A percentile compares a stretch with the other conserved stretches of the same genome.
These are phyloP conservation scores for Scomber colias DNA, from an alignment of 2,113 vertebrate genomes.

Conservation along the genomic window DNA sequence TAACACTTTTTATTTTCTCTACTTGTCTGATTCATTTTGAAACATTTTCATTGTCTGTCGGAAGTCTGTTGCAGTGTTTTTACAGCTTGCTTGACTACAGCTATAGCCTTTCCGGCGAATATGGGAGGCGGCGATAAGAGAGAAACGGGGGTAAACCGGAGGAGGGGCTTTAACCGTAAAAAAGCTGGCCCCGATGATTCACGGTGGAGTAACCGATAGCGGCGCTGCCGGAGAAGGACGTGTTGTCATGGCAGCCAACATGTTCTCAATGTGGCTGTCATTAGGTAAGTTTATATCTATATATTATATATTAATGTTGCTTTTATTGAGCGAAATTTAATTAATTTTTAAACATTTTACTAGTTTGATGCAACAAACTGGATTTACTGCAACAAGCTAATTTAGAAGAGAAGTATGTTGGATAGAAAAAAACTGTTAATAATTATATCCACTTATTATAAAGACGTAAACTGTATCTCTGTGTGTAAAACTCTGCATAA, in stretches of 20 bases:
- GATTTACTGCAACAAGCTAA: too few species aligned
- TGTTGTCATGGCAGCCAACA: background rate
- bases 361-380: background rate
- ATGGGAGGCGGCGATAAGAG: constrained; percentile 39
- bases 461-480: accelerated
- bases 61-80: background rate
- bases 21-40: constrained; percentile 5
- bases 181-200: background rate
- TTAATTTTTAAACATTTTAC: background rate
- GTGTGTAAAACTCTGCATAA: background rate
- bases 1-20: too few species aligned
- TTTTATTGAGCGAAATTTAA: background rate
- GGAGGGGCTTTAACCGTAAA: constrained; percentile 37
- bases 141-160: background rate
- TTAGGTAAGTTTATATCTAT: constrained; percentile 29
- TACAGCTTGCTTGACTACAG: background rate
- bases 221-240: background rate
- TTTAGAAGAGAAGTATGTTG: too few species aligned
- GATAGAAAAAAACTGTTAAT: background rate
- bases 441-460: background rate
- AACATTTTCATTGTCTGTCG: background rate
- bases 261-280: constrained; percentile 36
- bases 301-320: background rate
- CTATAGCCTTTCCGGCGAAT: constrained; percentile 32
- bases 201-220: constrained; percentile 11